Conservation (phyloP, 2,113 vertebrate genomes). For the Oenanthe melanoleuca region DNA sequence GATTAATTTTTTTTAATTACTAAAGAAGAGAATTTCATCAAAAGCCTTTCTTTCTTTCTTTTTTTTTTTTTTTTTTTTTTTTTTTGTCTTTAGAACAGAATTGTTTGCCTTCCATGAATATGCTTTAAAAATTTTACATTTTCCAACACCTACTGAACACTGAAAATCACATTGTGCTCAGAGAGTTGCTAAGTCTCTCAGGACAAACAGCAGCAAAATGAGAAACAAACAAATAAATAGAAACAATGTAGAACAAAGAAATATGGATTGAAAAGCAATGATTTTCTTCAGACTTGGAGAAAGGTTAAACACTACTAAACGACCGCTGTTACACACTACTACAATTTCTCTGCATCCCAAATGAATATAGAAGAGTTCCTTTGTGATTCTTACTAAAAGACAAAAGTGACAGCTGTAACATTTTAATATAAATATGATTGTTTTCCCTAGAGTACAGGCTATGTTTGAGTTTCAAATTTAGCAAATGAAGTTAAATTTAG, state of each 20-base stretch:
- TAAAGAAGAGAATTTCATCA: not conserved
- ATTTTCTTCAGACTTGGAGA: not conserved
- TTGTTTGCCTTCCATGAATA: not conserved
- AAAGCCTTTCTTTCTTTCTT: not conserved
- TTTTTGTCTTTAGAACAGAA: not conserved
- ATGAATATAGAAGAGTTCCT: not conserved
- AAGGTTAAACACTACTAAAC: not conserved
- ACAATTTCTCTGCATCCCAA: not conserved
- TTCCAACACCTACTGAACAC: not conserved
- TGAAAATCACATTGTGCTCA: not conserved
- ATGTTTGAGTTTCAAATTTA: not conserved
- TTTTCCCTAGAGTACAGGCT: not conserved
- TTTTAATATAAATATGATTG: not conserved
- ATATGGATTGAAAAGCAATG: not conserved
- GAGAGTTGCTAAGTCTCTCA: not conserved
- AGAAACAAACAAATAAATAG: not conserved
- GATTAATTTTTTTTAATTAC: not conserved
- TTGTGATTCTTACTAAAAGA: not conserved
- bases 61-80: not conserved
- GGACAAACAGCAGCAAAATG: not conserved
- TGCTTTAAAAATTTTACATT: not conserved
- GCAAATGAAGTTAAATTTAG: not conserved
- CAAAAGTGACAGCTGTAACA: not conserved
- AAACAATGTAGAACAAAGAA: not conserved
- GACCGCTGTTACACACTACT: not conserved